Evolutionary conservation across 2,888 invertebrate genomes (phyloP), one percentile per base, ranked within the genome.

Genomic region (Anarsia innoxiella): DNA sequence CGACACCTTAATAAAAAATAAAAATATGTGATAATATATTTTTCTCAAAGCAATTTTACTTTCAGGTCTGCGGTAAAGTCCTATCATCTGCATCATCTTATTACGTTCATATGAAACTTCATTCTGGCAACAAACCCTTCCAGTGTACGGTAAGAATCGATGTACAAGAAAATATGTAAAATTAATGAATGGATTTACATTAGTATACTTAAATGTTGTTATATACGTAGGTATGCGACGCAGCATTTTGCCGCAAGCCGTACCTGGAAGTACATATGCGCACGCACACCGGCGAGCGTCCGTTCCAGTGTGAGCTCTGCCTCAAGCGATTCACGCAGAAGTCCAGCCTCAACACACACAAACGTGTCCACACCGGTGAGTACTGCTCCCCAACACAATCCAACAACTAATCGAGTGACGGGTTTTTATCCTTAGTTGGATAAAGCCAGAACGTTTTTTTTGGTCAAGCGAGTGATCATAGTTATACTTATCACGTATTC

Each of bases 41-140:
- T n/a, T n/a, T n/a, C n/a, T n/a, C n/a, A n/a, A n/a, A n/a, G n/a
- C n/a, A n/a, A n/a, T n/a, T n/a, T n/a, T n/a, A n/a, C 43, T 70
- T 70, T 29, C 70, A 84, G 83, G 88, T 92, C 41, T 93, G 93
- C 69, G 91, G 91, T 40, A 92, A 92, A 83, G 89, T 92, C 43
- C 72, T 93, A 46, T 92, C 92, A 37, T 92, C 92, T 9, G 89
- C 91, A 41, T 91, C 91, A 27, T 92, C 91, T 49, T 92, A 92
- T 67, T 92, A 93, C 66, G 93, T 93, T 55, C 93, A 93, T 72
- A 91, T 93, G 91, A 93, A 93, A 73, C 86, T 92, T 49, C 93
- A 93, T 76, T 93, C 93, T 13, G 90, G 91, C 53, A 91, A 90
- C 67, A 93, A 93, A 69, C 93, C 93, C 44, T 93, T 91, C 74